These are phyloP conservation scores for Lasioglossum marginatum DNA, from an alignment of 2,888 invertebrate genomes.

Conservation along the genomic window DNA sequence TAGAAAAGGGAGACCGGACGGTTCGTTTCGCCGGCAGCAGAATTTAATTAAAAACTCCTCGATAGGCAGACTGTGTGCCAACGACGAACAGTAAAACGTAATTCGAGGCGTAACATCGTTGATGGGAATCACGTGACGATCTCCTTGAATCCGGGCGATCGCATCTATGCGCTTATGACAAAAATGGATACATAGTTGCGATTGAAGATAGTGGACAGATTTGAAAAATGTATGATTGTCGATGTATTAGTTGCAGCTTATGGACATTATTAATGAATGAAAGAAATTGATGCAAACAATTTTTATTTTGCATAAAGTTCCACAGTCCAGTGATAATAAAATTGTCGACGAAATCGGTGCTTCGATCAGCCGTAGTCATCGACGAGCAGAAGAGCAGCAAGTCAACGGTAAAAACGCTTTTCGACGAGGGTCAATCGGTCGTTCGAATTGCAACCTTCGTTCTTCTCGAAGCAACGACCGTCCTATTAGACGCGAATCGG, in stretches of 20 bases:
- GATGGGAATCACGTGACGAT: background rate
- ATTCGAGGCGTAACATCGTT: constrained; percentile 36
- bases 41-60: constrained; percentile 46
- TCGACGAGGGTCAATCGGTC: background rate
- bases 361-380: background rate
- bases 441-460: background rate
- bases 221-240: too few species aligned
- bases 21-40: constrained; percentile 19
- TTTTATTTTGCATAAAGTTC: too few species aligned
- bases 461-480: background rate
- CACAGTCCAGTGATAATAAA: background rate
- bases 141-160: background rate
- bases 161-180: background rate
- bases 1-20: constrained; percentile 1
- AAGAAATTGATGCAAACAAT: too few species aligned
- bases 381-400: background rate
- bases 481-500: too few species aligned
- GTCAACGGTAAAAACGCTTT: background rate
- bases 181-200: too few species aligned
- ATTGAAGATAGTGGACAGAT: too few species aligned
- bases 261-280: too few species aligned
- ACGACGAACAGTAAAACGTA: constrained; percentile 28
- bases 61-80: background rate
- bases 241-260: too few species aligned
- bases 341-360: constrained; percentile 25